These are phyloP conservation scores for Trissonchulus sp. DNA, from an alignment of 2,888 invertebrate genomes.

Conservation along the genomic window DNA sequence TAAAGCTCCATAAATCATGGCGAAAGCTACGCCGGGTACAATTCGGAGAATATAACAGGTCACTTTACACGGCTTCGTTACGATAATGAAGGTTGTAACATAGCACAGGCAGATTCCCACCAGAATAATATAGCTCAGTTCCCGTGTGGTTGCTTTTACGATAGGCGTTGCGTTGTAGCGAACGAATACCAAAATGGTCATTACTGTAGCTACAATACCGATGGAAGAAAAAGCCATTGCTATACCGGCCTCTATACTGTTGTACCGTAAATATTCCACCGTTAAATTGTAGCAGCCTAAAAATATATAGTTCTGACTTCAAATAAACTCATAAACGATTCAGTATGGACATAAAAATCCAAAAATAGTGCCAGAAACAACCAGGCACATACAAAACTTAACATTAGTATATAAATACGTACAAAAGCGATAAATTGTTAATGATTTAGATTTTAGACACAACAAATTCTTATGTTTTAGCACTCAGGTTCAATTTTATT, in stretches of 20 bases:
- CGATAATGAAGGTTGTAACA: slow-evolving; percentile 81
- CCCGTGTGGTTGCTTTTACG: slow-evolving; percentile 82
- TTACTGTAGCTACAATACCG: slow-evolving; percentile 72
- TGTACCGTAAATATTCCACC: slow-evolving; percentile 63
- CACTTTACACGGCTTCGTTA: slow-evolving; percentile 69
- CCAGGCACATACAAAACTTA: too few species aligned
- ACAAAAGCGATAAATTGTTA: too few species aligned
- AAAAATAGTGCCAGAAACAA: too few species aligned
- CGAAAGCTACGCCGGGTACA: slow-evolving; percentile 89
- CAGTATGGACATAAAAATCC: too few species aligned
- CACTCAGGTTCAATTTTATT: too few species aligned
- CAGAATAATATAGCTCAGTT: slow-evolving; percentile 73
- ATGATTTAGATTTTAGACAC: too few species aligned
- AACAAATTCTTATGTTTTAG: too few species aligned
- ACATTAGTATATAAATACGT: too few species aligned
- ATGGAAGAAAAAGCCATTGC: slow-evolving; percentile 68
- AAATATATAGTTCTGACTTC: too few species aligned
- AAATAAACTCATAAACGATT: background rate
- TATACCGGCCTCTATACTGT: slow-evolving; percentile 62
- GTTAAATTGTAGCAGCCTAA: slow-evolving; percentile 61
- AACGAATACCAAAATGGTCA: slow-evolving; percentile 72
- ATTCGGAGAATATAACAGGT: slow-evolving; percentile 79
- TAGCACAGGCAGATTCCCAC: slow-evolving; percentile 75
- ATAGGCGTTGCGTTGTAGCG: slow-evolving; percentile 87
- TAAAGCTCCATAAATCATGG: slow-evolving; percentile 90